Conservation (phyloP, 2,888 invertebrate genomes). For the Drosophila dives region DNA sequence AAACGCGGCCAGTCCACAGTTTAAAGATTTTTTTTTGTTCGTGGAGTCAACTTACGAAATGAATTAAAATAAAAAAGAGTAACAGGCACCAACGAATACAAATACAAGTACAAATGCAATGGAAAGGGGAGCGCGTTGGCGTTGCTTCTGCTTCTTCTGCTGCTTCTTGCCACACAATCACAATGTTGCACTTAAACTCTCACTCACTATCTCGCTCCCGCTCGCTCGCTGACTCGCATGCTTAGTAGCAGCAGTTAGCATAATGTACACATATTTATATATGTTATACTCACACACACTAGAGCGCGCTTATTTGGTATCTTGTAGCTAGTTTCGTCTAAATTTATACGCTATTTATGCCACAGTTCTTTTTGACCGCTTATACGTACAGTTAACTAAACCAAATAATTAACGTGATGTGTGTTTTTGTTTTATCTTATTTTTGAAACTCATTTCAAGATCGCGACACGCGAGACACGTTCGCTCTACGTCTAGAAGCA, state of each 20-base stretch:
- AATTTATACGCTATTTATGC: slow-evolving; percentile 48
- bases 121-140: slow-evolving; percentile 61
- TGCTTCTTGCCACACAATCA: slow-evolving; percentile 63
- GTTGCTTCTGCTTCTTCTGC: slow-evolving; percentile 38
- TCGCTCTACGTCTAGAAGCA: slow-evolving; percentile 40
- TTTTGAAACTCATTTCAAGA: slow-evolving; percentile 43
- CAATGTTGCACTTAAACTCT: slow-evolving; percentile 65
- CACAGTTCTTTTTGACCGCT: slow-evolving; percentile 33
- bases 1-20: slow-evolving; percentile 42
- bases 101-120: slow-evolving; percentile 42
- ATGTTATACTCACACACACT: slow-evolving; percentile 59
- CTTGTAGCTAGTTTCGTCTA: slow-evolving; percentile 56
- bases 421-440: slow-evolving; percentile 5
- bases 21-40: slow-evolving; percentile 51
- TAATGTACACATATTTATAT: slow-evolving; percentile 56
- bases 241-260: slow-evolving; percentile 63
- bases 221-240: slow-evolving; percentile 45
- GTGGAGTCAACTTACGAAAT: slow-evolving; percentile 56
- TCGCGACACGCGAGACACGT: slow-evolving; percentile 53
- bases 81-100: slow-evolving; percentile 44
- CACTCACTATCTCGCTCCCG: slow-evolving; percentile 54
- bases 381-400: slow-evolving; percentile 33
- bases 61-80: slow-evolving; percentile 41
- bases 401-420: slow-evolving; percentile 14
- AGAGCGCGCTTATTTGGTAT: slow-evolving; percentile 57